Evolutionary conservation across 2,113 vertebrate genomes (phyloP).

Genomic region (Etheostoma spectabile): DNA sequence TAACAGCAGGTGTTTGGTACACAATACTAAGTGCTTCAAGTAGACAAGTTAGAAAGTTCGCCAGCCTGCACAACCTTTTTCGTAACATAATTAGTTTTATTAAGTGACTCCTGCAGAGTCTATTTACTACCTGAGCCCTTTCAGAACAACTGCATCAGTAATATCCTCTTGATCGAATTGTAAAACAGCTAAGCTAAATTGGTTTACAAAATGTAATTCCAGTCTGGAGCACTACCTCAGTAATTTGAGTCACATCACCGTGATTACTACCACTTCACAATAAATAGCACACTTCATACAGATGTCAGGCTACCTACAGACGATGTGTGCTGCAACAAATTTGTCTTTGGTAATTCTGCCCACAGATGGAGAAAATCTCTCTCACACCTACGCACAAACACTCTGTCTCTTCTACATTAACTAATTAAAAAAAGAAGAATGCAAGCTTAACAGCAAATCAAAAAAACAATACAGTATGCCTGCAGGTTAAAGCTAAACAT

Average conservation of each 20-base stretch:
- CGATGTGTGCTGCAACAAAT: slow-evolving; percentile 52
- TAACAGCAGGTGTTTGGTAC: not conserved
- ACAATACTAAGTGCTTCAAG: not conserved
- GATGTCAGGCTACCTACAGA: slow-evolving; percentile 56
- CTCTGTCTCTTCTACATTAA: slow-evolving; percentile 23
- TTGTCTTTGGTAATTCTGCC: slow-evolving; percentile 38
- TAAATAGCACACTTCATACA: slow-evolving; percentile 65
- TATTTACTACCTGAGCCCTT: slow-evolving; percentile 42
- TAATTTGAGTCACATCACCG: slow-evolving; percentile 68
- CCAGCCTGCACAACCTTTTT: slow-evolving; percentile 21
- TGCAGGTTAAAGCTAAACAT: not conserved
- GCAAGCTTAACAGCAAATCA: slow-evolving; percentile 8
- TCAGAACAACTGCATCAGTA: slow-evolving; percentile 35
- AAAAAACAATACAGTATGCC: not conserved
- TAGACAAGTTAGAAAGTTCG: slow-evolving; percentile 1
- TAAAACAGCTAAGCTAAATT: slow-evolving; percentile 56
- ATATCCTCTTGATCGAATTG: slow-evolving; percentile 61
- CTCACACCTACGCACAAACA: slow-evolving; percentile 52
- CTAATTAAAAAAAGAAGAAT: slow-evolving; percentile 37
- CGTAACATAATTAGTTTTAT: slow-evolving; percentile 54
- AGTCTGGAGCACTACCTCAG: slow-evolving; percentile 61
- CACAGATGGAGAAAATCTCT: slow-evolving; percentile 24
- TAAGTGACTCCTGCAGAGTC: slow-evolving; percentile 44
- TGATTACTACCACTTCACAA: slow-evolving; percentile 73
- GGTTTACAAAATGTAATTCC: slow-evolving; percentile 67